These are phyloP conservation scores for Chelonus formosanus DNA, from an alignment of 2,888 invertebrate species.

Conservation along the genomic window DNA sequence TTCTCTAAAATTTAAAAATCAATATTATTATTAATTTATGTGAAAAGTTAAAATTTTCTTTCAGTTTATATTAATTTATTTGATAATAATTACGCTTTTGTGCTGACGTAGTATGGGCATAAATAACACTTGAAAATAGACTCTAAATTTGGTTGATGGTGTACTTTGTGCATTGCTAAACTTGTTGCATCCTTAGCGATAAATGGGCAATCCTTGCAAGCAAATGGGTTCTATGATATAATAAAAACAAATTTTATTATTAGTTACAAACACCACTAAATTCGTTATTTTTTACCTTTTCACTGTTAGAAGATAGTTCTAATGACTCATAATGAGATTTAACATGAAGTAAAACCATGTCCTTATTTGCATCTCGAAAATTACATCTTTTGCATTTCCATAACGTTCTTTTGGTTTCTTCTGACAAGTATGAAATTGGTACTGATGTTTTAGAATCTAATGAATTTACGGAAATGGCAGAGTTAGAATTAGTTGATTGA, in stretches of 20 bases:
- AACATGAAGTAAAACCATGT: constrained; percentile 74
- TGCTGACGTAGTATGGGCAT: constrained; percentile 81
- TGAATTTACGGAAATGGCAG: constrained; percentile 35
- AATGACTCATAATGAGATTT: constrained; percentile 71
- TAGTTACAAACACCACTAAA: background rate
- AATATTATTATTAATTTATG: constrained; percentile 50
- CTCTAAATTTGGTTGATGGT: constrained; percentile 75
- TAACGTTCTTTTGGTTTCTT: constrained; percentile 75
- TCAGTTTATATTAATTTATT: background rate
- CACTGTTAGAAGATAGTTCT: constrained; percentile 43
- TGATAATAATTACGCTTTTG: constrained; percentile 70
- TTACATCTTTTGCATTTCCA: constrained; percentile 93
- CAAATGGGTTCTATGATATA: constrained; percentile 46
- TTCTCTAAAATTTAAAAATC: constrained; percentile 62
- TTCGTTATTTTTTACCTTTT: constrained; percentile 37
- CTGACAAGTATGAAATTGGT: constrained; percentile 50
- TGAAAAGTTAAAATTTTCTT: background rate
- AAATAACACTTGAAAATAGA: constrained; percentile 81
- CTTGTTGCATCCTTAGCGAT: constrained; percentile 70
- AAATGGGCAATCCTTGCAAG: constrained; percentile 79
- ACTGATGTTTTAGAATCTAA: constrained; percentile 39
- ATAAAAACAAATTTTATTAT: constrained; percentile 6
- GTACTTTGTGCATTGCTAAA: constrained; percentile 73
- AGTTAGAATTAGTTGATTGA: constrained; percentile 34
- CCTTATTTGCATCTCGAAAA: constrained; percentile 76